These are phyloP conservation scores for Diorhabda elongata DNA, from an alignment of 1,140 invertebrate genomes.

Conservation along the genomic window DNA sequence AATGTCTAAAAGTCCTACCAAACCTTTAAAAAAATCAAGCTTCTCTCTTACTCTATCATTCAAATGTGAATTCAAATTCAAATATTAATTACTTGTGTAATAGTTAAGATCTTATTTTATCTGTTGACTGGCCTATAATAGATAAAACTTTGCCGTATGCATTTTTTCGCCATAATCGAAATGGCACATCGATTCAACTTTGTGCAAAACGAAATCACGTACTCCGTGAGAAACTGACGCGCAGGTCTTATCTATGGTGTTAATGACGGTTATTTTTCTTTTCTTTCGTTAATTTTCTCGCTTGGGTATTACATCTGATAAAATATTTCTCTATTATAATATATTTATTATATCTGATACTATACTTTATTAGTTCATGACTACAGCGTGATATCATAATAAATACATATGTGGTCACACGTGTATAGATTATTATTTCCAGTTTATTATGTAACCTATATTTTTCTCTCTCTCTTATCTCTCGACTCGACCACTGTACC, in stretches of 20 bases:
- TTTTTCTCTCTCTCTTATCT: no score
- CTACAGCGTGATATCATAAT: neutral
- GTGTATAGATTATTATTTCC: no score
- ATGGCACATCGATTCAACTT: constrained; percentile 1
- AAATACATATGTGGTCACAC: no score
- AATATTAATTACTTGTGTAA: no score
- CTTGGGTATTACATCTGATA: neutral
- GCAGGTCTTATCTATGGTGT: neutral
- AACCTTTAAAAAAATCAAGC: no score
- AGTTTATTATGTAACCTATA: no score
- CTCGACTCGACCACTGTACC: no score
- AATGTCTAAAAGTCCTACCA: no score
- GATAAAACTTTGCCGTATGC: constrained; percentile 1
- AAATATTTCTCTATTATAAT: constrained; percentile 3
- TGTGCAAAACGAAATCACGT: constrained; percentile 1
- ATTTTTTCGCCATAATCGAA: constrained; percentile 2
- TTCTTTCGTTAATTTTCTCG: neutral
- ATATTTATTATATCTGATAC: constrained; percentile 1
- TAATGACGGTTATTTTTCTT: neutral
- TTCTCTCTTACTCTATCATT: no score
- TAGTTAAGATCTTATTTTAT: no score
- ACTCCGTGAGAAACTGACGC: constrained; percentile 1
- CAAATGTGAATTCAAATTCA: no score
- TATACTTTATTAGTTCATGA: neutral
- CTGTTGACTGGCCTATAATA: neutral